A percentile compares a stretch with the other conserved stretches of the same genome.
These are phyloP conservation scores for Dromiciops gliroides DNA, from an alignment of 2,113 vertebrate genomes.

Conservation along the genomic window DNA sequence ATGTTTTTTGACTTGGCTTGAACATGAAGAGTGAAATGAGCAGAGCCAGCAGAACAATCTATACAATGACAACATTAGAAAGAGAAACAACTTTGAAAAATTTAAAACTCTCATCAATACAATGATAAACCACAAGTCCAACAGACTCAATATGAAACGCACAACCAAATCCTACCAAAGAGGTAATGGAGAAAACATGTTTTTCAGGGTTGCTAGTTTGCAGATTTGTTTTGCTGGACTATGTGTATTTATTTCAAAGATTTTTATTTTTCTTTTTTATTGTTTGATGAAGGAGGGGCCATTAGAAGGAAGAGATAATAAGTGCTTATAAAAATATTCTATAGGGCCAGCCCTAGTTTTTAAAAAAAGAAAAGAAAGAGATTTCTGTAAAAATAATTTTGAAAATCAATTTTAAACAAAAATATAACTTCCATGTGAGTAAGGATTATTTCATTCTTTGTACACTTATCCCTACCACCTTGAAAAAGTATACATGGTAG, in stretches of 20 bases:
- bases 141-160: neutral
- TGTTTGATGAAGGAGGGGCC: neutral
- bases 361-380: neutral
- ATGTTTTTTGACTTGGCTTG: neutral
- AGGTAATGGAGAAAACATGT: neutral
- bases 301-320: neutral
- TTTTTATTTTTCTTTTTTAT: neutral
- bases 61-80: neutral
- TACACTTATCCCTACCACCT: neutral
- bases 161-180: neutral
- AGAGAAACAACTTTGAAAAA: neutral
- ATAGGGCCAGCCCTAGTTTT: neutral
- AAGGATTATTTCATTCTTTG: neutral
- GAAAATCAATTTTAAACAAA: neutral
- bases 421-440: neutral
- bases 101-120: neutral
- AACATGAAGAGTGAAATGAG: neutral
- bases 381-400: neutral
- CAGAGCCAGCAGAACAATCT: neutral
- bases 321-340: neutral
- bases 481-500: neutral
- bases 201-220: neutral
- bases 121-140: neutral
- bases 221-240: neutral
- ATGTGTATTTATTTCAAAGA: neutral